phyloP scores from a whole-genome alignment of 2,888 invertebrate genomes.

The Axea sp. region DNA sequence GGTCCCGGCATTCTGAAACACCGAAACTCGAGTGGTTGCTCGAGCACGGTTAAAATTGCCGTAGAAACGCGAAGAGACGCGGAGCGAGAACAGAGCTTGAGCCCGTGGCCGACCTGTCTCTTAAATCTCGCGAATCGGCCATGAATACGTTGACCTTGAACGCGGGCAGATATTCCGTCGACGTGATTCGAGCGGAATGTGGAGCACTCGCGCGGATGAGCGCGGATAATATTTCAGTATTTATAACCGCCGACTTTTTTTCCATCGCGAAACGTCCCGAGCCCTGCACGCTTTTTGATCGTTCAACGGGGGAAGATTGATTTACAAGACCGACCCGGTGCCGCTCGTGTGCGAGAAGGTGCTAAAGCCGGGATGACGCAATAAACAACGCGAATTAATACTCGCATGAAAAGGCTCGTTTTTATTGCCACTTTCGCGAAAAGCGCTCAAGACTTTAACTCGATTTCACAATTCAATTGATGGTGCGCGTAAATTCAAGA shows the following conservation, averaged over 20 bases:
- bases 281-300: background rate
- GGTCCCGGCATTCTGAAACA: background rate
- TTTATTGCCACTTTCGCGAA: conserved; percentile 6
- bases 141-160: conserved; percentile 41
- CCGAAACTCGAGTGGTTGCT: conserved; percentile 9
- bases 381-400: conserved; percentile 20
- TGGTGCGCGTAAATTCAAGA: background rate
- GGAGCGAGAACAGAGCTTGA: background rate
- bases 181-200: conserved; percentile 30
- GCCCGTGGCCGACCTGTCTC: conserved; percentile 7
- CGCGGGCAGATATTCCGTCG: conserved; percentile 20
- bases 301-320: conserved; percentile 7
- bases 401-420: background rate
- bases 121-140: conserved; percentile 32
- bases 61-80: too few relatives aligned
- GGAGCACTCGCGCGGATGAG: conserved; percentile 17
- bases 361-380: conserved; percentile 17
- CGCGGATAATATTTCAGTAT: conserved; percentile 2
- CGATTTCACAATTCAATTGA: background rate
- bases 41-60: background rate
- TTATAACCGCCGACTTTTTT: conserved; percentile 17
- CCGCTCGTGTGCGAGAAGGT: conserved; percentile 2
- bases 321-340: conserved; percentile 11
- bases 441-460: background rate
- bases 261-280: background rate